phyloP scores from a whole-genome alignment of 2,888 invertebrate species.

The Melipona bicolor region DNA sequence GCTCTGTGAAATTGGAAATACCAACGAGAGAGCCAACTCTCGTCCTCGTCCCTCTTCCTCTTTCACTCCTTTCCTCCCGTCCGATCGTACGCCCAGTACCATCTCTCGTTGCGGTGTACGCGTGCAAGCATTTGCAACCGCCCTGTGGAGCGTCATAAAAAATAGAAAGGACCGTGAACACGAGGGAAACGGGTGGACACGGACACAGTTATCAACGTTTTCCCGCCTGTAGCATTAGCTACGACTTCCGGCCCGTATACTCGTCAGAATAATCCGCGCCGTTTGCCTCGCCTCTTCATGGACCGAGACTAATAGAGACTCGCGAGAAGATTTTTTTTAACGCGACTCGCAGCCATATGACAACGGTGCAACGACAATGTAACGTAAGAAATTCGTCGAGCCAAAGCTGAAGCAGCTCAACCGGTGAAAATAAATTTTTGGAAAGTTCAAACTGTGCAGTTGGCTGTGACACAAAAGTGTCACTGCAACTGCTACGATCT shows the following conservation, averaged over 20 bases:
- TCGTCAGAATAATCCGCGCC: slow-evolving; percentile 46
- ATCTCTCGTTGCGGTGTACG: slow-evolving; percentile 45
- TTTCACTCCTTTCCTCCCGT: slow-evolving; percentile 27
- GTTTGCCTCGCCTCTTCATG: slow-evolving; percentile 38
- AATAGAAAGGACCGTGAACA: slow-evolving; percentile 53
- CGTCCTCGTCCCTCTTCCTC: not conserved
- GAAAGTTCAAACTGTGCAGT: not conserved
- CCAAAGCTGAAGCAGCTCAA: not conserved
- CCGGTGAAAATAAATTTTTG: slow-evolving; percentile 9
- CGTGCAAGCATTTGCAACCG: slow-evolving; percentile 52
- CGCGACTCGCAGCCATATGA: not conserved
- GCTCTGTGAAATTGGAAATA: slow-evolving; percentile 84
- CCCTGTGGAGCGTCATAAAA: slow-evolving; percentile 63
- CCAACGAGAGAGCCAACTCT: slow-evolving; percentile 69
- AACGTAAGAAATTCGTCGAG: slow-evolving; percentile 14
- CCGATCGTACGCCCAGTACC: not conserved
- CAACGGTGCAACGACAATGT: not conserved
- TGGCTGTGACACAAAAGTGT: not conserved
- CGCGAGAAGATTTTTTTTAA: slow-evolving; percentile 19
- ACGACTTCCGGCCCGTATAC: slow-evolving; percentile 46
- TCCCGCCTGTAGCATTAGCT: slow-evolving; percentile 24
- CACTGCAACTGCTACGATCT: not conserved
- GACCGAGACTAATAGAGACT: slow-evolving; percentile 46
- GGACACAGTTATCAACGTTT: slow-evolving; percentile 64
- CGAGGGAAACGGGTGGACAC: slow-evolving; percentile 24